Evolutionary conservation across 2,888 invertebrate species (phyloP), one percentile per base, ranked within the genome.

Genomic region (Hypsopygia costalis): DNA sequence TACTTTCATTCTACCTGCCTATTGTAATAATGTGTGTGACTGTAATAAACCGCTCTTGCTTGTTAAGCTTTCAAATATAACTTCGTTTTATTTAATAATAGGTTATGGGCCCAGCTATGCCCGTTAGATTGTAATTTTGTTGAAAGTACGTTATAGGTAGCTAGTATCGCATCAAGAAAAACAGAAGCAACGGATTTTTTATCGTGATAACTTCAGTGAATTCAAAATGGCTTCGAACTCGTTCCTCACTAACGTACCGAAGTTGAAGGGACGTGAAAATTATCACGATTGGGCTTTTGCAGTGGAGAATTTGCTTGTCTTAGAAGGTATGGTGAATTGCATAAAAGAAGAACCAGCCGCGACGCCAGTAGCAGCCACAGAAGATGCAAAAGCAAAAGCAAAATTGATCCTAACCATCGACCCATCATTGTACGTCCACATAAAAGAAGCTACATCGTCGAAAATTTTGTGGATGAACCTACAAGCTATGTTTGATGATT

Each of bases 261-360:
- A 48, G 36, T 25, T 51, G 9, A 43, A 41, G 41, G 44, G 41
- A 9, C 36, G 45, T 8, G 43, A 46, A 20, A 43, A 46, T 20
- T 46, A 46, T 20, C 25, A 37, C 28, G 54, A 55, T 16, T 52
- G 51, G 50, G 36, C 39, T 25, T 53, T 55, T 36, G 56, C 53
- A 28, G 52, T 35, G 16, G 49, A 55, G 31, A 55, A 55, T 41
- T 43, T 46, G 6, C 27, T 54, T 8, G 36, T 55, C 3, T 34
- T 54, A 4, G 47, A 53, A 25, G 44, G 44, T 10, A 42, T 42
- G 41, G 29, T 20, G 1, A 20, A 27, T n/a, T 51, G 40, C 22
- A 45, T 51, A 21, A 41, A 46, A 34, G 32, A 31, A 12, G 42
- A 36, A 21, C 6, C 4, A 21, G 2, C 28, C 3, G 33, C 10